A percentile compares a stretch with the other conserved stretches of the same genome.
Conservation (phyloP, 2,113 vertebrate species). For the Gallinago paraguaiae region DNA sequence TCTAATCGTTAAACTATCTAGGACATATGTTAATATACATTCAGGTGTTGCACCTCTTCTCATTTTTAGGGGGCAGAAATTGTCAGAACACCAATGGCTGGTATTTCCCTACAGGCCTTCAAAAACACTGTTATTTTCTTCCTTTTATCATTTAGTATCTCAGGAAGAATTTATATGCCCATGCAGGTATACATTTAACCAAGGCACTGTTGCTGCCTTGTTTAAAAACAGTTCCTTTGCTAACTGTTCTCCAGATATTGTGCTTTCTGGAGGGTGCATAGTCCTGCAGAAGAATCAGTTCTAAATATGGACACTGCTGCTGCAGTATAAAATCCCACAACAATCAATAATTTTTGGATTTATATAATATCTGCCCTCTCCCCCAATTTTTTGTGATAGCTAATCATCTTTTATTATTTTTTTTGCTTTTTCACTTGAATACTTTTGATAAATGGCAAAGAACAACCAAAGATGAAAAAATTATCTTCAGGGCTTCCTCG, state of each 20-base stretch:
- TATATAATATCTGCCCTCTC: not conserved
- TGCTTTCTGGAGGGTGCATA: not conserved
- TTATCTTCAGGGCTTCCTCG: not conserved
- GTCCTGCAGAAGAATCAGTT: not conserved
- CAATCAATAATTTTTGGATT: not conserved
- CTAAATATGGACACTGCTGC: not conserved
- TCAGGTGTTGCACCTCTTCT: slow-evolving; percentile 11
- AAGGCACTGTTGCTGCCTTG: not conserved
- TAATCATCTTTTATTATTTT: not conserved
- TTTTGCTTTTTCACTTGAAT: not conserved
- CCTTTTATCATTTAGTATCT: slow-evolving; percentile 33
- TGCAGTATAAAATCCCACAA: not conserved
- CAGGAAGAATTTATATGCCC: slow-evolving; percentile 9
- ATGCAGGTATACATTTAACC: slow-evolving; percentile 30
- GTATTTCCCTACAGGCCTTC: not conserved
- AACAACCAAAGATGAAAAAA: not conserved
- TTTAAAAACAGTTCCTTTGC: not conserved
- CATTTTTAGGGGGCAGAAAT: slow-evolving; percentile 18
- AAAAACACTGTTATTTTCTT: slow-evolving; percentile 38
- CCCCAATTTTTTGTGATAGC: not conserved
- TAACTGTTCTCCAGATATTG: not conserved
- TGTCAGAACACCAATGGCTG: slow-evolving; percentile 21
- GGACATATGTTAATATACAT: not conserved
- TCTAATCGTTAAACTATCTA: not conserved
- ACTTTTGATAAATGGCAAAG: not conserved